Evolutionary conservation across 2,113 vertebrate species (phyloP).

Genomic region (Oenanthe melanoleuca): DNA sequence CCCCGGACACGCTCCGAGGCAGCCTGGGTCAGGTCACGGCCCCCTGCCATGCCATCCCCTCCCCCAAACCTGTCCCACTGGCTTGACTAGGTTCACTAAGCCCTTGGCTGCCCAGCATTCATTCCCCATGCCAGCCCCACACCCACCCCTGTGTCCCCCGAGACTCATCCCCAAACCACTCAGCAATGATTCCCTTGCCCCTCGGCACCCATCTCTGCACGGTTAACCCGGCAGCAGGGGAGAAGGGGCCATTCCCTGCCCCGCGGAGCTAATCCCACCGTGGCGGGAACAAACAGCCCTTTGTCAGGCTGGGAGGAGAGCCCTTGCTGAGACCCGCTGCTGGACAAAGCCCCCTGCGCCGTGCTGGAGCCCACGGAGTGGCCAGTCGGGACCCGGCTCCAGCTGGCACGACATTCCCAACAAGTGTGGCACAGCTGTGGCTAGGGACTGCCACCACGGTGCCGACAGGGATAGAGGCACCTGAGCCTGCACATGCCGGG

Average conservation of each 20-base stretch:
- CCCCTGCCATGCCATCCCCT: not conserved
- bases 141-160: not conserved
- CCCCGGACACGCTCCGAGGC: not conserved
- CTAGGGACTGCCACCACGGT: fast-evolving
- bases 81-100: slow-evolving; percentile 10
- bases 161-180: too few species aligned
- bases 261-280: not conserved
- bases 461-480: not conserved
- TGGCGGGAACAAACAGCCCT: slow-evolving; percentile 30
- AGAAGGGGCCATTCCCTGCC: not conserved
- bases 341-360: not conserved
- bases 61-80: slow-evolving; percentile 40
- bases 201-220: not conserved
- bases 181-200: not conserved
- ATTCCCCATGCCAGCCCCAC: not conserved
- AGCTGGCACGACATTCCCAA: fast-evolving
- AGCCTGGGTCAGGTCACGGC: not conserved
- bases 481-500: fast-evolving
- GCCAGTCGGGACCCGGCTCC: fast-evolving
- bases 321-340: not conserved
- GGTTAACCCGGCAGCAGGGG: fast-evolving
- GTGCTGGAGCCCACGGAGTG: not conserved
- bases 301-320: slow-evolving; percentile 30
- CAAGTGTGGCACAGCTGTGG: not conserved
- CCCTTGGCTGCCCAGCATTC: not conserved